A percentile compares a stretch with the other conserved stretches of the same genome.
Evolutionary conservation across 2,113 vertebrate genomes (phyloP).

Genomic region (Pedetes capensis): DNA sequence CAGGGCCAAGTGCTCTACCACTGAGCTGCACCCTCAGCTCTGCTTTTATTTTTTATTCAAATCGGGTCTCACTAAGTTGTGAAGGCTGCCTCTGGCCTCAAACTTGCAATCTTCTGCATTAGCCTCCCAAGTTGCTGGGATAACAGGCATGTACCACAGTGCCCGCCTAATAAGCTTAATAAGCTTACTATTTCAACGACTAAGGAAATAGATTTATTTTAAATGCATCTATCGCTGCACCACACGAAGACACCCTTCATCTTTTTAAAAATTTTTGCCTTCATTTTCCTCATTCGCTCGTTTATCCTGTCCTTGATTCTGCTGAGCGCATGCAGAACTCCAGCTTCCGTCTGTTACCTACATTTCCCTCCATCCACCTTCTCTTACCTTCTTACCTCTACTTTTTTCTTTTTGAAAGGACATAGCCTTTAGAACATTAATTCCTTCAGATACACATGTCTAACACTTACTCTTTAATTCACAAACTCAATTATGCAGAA

Average conservation of each 20-base stretch:
- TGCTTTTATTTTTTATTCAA: too few species aligned
- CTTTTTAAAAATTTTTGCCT: background rate
- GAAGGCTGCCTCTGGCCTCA: too few species aligned
- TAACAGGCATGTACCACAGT: too few species aligned
- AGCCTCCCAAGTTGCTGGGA: too few species aligned
- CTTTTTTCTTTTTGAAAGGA: background rate
- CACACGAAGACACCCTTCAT: background rate
- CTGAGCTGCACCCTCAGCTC: too few species aligned
- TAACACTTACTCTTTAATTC: background rate
- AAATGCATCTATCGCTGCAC: background rate
- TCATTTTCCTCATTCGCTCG: background rate
- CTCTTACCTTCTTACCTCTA: background rate
- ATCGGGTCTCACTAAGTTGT: too few species aligned
- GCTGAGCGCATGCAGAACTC: background rate
- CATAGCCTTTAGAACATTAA: background rate
- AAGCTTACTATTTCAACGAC: background rate
- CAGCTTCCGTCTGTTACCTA: constrained; percentile 11
- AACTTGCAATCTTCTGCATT: too few species aligned
- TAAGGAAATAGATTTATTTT: background rate
- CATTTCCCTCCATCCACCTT: background rate
- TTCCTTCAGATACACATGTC: background rate
- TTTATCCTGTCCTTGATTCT: background rate
- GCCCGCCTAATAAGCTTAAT: too few species aligned
- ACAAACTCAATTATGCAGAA: constrained; percentile 47
- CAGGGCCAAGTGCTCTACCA: too few species aligned